Evolutionary conservation across 2,888 invertebrate species (phyloP), one percentile per base, ranked within the genome.

Genomic region (Sminthurides aquaticus): DNA sequence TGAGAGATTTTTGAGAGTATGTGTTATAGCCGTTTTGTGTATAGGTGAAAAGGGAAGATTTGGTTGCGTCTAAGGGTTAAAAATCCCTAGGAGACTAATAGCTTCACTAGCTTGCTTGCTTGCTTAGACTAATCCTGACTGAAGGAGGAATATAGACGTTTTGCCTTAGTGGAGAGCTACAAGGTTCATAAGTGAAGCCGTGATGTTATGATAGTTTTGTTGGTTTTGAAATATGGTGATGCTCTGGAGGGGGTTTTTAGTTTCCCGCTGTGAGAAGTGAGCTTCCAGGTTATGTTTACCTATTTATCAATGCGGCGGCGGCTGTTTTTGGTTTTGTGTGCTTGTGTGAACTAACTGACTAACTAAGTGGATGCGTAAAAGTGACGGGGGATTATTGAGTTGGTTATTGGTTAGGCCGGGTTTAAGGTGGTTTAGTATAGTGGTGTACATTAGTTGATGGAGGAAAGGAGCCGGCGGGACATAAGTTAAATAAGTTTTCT

Each of bases 231-330:
- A 72, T 71, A 74, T 74, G 68, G 72, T 70, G 68, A 67, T 67
- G 69, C 72, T 68, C 72, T 67, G 70, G 68, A 74, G 71, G 74
- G 71, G 74, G 74, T 72, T 73, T 69, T 74, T 71, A 74, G 74
- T 71, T 70, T 70, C 74, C 74, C 71, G 74, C 74, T 74, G 74
- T 70, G 74, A 70, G 71, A 71, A 64, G 67, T 69, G 64, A 70
- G 74, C 72, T 72, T 72, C 72, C 68, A 74, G 61, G 67, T 71
- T 71, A 63, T 69, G 70, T 71, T 72, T 70, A 72, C 71, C 72
- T 70, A 74, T 74, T 71, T 72, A 74, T 74, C 74, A 74, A 34
- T n/a, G n/a, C n/a, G n/a, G n/a, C n/a, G n/a, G n/a, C n/a, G n/a
- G n/a, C n/a, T n/a, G n/a, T n/a, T n/a, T n/a, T n/a, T n/a, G n/a